Conservation (phyloP, 2,797 vertebrate genomes). For the Naso thynnoides region DNA sequence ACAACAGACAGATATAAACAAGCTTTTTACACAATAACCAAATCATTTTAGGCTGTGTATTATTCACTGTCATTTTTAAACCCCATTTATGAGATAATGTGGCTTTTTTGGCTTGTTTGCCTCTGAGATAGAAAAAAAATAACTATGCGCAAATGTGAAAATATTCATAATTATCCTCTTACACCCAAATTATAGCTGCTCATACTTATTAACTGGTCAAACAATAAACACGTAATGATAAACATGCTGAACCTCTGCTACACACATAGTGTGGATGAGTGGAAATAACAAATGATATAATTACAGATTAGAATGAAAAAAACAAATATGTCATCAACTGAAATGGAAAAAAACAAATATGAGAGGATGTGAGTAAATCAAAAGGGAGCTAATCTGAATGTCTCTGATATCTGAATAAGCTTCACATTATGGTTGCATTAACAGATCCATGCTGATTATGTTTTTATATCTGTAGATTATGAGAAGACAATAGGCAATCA, state of each 20-base stretch:
- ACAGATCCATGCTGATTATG: conserved; percentile 29
- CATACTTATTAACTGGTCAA: conserved; percentile 58
- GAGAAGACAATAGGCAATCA: background rate
- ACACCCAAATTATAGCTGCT: conserved; percentile 42
- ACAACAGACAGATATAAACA: conserved; percentile 11
- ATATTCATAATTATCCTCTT: conserved; percentile 60
- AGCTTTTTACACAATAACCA: conserved; percentile 10
- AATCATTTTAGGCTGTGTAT: conserved; percentile 26
- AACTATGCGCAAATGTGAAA: conserved; percentile 45
- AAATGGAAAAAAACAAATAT: conserved; percentile 27
- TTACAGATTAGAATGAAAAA: conserved; percentile 56
- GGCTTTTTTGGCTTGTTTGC: conserved; percentile 18
- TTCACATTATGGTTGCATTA: conserved; percentile 20
- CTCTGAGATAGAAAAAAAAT: background rate
- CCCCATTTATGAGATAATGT: conserved; percentile 43
- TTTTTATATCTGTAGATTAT: conserved; percentile 27
- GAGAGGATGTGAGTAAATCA: conserved; percentile 18
- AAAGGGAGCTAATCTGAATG: conserved; percentile 22
- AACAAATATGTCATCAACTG: conserved; percentile 31
- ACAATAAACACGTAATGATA: conserved; percentile 40
- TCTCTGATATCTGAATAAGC: conserved; percentile 1
- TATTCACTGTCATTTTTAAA: conserved; percentile 43
- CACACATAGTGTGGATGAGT: conserved; percentile 32
- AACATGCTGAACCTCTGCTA: conserved; percentile 55
- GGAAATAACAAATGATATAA: conserved; percentile 39